A percentile compares a stretch with the other conserved stretches of the same genome.
These are phyloP conservation scores for Paramisgurnus dabryanus DNA, from an alignment of 2,113 vertebrate species.

Conservation along the genomic window DNA sequence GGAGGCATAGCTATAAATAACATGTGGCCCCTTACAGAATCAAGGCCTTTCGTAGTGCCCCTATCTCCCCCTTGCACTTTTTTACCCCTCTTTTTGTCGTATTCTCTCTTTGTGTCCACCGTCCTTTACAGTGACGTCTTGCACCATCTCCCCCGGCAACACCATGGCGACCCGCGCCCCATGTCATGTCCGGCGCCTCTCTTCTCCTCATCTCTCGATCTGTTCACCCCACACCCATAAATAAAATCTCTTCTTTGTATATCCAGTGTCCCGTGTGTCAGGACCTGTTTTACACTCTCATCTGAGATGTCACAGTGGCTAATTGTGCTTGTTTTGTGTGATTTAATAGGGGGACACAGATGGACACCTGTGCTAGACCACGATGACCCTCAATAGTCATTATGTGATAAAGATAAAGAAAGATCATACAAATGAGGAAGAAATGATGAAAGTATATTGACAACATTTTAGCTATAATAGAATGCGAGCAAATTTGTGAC, in stretches of 20 bases:
- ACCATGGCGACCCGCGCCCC: constrained; percentile 72
- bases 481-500: no score
- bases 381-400: no score
- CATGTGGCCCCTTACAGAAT: constrained; percentile 12
- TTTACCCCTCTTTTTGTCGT: constrained; percentile 57
- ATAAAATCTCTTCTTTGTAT: constrained; percentile 68
- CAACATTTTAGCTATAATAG: no score
- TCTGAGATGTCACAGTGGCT: constrained; percentile 21
- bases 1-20: constrained; percentile 47
- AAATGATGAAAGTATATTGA: no score
- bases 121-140: constrained; percentile 75
- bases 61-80: constrained; percentile 13
- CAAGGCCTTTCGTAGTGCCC: constrained; percentile 30
- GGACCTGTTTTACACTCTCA: constrained; percentile 63
- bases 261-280: constrained; percentile 61
- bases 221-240: constrained; percentile 73
- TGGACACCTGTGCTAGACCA: not conserved
- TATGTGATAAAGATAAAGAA: not conserved
- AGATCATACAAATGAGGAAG: not conserved
- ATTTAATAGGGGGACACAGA: not conserved
- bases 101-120: constrained; percentile 71
- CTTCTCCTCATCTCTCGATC: constrained; percentile 66
- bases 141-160: constrained; percentile 75
- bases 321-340: constrained; percentile 13
- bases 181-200: constrained; percentile 77